Evolutionary conservation across 2,113 vertebrate genomes (phyloP), one percentile per base, ranked within the genome.

Genomic region (Muntiacus reevesi): DNA sequence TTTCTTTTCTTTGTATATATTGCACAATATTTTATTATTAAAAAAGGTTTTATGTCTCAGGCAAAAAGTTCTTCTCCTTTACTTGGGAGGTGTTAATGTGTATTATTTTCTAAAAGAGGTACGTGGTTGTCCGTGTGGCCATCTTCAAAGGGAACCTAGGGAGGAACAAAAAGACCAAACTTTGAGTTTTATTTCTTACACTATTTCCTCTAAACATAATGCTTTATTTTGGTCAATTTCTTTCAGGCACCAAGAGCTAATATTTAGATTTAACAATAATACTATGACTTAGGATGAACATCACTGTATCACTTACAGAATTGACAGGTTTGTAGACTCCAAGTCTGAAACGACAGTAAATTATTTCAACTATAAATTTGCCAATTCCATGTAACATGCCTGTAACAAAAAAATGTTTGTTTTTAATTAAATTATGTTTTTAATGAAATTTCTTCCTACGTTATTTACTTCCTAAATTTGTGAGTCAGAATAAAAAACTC

Each of bases 291-390:
- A 67, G 45, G 76, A 71, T 30, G 33, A 76, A 27, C 36, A 67
- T 62, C 3, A 74, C 16, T 74, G 95, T 21, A 45, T 23, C 60
- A 98, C 99, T 99, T 99, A 99, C 99, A 96, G 99, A 98, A 89
- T 96, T 98, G 79, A 98, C 40, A 13, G 98, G 98, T 98, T 93
- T 99, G 97, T 99, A 99, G 92, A 99, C 98, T 97, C 99, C 99
- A 96, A 99, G 98, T 98, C 99, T 99, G 98, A 99, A 99, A 97
- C 99, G 99, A 98, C 99, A 99, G 99, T 99, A 99, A 98, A 99
- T 83, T 16, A 99, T 90, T 98, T 99, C 99, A 57, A 99, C 99
- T 96, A 99, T 98, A 98, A 99, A 99, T 97, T 99, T 99, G 74
- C 99, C 99, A 97, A 99, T 97, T 64, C 99, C 98, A 30, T 99